Percentiles rank a stretch among this genome's conserved stretches.
These are phyloP conservation scores for Ypsolopha sequella DNA, from an alignment of 2,888 invertebrate genomes.

Conservation along the genomic window DNA sequence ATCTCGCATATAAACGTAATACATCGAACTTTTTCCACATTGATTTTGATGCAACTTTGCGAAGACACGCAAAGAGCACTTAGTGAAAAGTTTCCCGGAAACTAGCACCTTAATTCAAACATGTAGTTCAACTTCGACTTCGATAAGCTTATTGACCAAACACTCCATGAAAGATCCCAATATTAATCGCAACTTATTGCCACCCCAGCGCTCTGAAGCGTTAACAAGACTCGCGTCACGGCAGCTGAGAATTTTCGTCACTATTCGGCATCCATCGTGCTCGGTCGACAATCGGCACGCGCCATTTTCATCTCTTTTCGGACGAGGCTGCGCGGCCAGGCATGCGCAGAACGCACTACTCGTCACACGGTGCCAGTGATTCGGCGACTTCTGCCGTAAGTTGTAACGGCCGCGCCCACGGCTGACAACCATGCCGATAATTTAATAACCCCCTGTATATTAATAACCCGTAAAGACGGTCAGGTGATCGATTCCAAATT, in stretches of 20 bases:
- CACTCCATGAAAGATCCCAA: neutral
- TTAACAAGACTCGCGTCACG: slow-evolving; percentile 47
- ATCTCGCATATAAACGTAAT: no score
- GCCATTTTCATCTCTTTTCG: slow-evolving; percentile 35
- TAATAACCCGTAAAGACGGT: neutral
- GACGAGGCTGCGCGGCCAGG: slow-evolving; percentile 48
- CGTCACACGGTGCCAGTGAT: slow-evolving; percentile 47
- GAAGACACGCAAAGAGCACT: no score
- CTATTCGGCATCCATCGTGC: slow-evolving; percentile 9
- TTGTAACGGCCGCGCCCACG: slow-evolving; percentile 34
- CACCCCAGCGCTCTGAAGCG: slow-evolving; percentile 38
- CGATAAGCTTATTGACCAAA: neutral
- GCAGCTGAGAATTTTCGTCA: slow-evolving; percentile 41
- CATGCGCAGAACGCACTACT: slow-evolving; percentile 47
- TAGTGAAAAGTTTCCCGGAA: no score
- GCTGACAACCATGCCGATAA: neutral
- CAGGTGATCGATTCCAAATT: neutral
- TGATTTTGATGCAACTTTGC: no score
- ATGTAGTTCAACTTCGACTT: no score
- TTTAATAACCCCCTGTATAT: neutral
- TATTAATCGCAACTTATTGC: slow-evolving; percentile 51
- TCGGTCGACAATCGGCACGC: slow-evolving; percentile 27
- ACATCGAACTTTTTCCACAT: no score
- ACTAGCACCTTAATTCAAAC: no score
- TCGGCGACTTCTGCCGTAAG: slow-evolving; percentile 28